These are phyloP conservation scores for Nematopogon swammerdamellus DNA, from an alignment of 2,888 invertebrate genomes.

Conservation along the genomic window DNA sequence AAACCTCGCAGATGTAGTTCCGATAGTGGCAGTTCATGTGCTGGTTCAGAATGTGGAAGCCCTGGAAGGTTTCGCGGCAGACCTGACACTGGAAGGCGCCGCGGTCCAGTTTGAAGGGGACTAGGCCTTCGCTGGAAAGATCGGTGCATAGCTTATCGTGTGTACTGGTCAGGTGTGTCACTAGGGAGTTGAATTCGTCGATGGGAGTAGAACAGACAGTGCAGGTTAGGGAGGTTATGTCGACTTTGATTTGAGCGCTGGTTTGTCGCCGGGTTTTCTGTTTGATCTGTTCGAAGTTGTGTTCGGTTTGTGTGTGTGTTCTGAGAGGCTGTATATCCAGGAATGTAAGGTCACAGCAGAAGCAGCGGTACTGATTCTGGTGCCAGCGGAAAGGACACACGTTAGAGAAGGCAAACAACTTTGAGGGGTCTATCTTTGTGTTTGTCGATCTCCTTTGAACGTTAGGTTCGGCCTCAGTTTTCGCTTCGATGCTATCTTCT, in stretches of 20 bases:
- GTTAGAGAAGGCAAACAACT: not conserved
- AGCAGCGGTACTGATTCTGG: not conserved
- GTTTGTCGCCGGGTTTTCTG: not conserved
- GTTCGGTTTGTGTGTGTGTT: not conserved
- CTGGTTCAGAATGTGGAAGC: not conserved
- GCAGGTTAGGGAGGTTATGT: not conserved
- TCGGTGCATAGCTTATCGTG: not conserved
- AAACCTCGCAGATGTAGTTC: slow-evolving; percentile 1
- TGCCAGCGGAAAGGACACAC: not conserved
- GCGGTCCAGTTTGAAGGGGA: not conserved
- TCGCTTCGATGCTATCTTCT: not conserved
- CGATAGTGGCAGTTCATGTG: slow-evolving; percentile 2
- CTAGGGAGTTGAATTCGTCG: not conserved
- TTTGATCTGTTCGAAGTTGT: not conserved
- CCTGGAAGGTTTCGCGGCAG: not conserved
- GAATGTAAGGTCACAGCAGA: not conserved
- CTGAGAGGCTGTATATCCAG: not conserved
- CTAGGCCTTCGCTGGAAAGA: not conserved
- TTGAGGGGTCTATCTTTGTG: not conserved
- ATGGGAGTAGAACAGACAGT: not conserved
- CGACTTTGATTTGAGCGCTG: not conserved
- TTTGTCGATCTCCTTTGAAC: not conserved
- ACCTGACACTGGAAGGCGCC: not conserved
- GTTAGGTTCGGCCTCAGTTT: not conserved
- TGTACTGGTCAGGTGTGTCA: not conserved